Evolutionary conservation across 2,797 vertebrate species (phyloP).

Genomic region (Anabas testudineus): DNA sequence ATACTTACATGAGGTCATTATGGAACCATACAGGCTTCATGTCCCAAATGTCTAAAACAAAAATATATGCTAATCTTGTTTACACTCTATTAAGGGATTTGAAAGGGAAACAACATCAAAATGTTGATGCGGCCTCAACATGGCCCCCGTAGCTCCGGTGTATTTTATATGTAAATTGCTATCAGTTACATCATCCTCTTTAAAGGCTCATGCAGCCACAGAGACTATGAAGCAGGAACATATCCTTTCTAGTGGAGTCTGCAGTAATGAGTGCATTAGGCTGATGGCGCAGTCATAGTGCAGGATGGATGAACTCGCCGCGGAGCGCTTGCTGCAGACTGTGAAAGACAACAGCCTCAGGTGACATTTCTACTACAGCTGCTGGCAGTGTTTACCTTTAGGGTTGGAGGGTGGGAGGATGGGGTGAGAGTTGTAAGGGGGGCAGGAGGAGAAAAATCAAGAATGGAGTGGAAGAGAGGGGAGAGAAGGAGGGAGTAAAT

Average conservation of each 20-base stretch:
- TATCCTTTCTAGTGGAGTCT: constrained; percentile 26
- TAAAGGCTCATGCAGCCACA: constrained; percentile 45
- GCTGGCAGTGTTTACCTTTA: constrained; percentile 53
- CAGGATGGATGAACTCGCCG: constrained; percentile 39
- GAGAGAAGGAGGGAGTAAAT: neutral
- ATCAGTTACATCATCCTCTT: constrained; percentile 66
- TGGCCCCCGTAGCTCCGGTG: constrained; percentile 33
- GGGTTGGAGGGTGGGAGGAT: no score
- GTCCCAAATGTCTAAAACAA: constrained; percentile 42
- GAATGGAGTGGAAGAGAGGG: neutral
- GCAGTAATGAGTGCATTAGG: constrained; percentile 63
- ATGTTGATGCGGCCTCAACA: constrained; percentile 42
- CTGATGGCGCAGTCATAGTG: constrained; percentile 37
- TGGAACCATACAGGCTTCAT: neutral
- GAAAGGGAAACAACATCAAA: constrained; percentile 35
- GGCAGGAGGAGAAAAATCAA: constrained; percentile 18
- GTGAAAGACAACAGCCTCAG: constrained; percentile 35
- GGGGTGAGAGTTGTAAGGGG: no score
- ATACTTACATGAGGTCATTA: constrained; percentile 25
- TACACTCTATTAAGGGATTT: constrained; percentile 34
- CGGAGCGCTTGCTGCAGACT: constrained; percentile 35
- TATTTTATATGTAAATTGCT: constrained; percentile 68
- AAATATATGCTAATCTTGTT: constrained; percentile 50
- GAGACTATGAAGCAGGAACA: constrained; percentile 30
- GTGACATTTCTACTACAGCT: constrained; percentile 41